Conservation (phyloP, 2,797 vertebrate genomes). For the Hirundo rustica region DNA sequence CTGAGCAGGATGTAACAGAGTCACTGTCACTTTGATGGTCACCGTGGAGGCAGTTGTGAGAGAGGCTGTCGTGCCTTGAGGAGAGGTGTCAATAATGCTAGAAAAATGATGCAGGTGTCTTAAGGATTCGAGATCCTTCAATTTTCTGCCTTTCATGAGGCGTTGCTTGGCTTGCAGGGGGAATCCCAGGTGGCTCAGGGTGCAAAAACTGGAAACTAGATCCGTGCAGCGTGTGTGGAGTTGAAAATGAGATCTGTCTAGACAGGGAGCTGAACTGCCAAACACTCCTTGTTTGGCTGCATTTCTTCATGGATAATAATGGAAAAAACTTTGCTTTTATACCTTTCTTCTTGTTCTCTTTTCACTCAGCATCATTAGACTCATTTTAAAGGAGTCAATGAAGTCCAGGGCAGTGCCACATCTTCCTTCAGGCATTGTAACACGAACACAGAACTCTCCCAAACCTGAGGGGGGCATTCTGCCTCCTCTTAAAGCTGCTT, state of each 20-base stretch:
- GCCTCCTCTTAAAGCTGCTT: background rate
- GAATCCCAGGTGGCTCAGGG: background rate
- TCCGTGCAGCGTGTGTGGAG: background rate
- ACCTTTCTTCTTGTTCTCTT: background rate
- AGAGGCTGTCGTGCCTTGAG: background rate
- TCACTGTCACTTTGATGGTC: background rate
- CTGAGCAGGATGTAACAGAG: background rate
- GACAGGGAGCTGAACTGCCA: background rate
- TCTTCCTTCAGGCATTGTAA: background rate
- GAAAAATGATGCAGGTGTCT: background rate
- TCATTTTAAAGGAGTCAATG: background rate
- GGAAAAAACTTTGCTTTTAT: background rate
- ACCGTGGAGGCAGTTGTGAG: background rate
- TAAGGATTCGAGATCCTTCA: slow-evolving; percentile 9
- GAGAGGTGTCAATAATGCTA: background rate
- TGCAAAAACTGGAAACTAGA: slow-evolving; percentile 40
- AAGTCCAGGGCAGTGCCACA: background rate
- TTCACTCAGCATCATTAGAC: background rate
- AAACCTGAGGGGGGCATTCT: background rate
- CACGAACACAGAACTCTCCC: background rate
- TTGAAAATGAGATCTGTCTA: slow-evolving; percentile 56
- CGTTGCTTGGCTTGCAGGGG: background rate
- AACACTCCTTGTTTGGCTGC: background rate
- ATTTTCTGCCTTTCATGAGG: slow-evolving; percentile 22
- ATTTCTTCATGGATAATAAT: background rate